phyloP scores from a whole-genome alignment of 2,113 vertebrate genomes.

The Thryonomys swinderianus region DNA sequence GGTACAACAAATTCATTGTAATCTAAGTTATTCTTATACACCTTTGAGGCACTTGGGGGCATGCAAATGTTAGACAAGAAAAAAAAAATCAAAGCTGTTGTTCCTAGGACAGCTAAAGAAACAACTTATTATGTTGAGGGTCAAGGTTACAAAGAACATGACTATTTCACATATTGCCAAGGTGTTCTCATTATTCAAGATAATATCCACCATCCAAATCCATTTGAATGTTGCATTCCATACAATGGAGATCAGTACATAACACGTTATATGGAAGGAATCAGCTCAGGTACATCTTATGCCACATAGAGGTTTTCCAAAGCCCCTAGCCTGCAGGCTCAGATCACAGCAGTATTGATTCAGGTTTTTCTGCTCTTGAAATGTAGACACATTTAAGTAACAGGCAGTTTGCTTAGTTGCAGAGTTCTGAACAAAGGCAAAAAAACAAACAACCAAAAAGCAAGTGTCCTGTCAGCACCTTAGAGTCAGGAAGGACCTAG shows the following conservation, averaged over 20 bases:
- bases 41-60: background rate
- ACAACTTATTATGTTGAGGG: background rate
- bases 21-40: background rate
- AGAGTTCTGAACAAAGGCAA: background rate
- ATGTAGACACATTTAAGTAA: conserved; percentile 36
- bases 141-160: background rate
- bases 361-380: conserved; percentile 32
- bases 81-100: background rate
- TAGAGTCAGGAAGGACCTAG: background rate
- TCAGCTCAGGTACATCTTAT: too few species aligned
- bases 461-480: background rate
- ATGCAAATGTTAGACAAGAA: background rate
- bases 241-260: fast-evolving
- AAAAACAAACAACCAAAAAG: conserved; percentile 31
- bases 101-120: background rate
- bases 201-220: background rate
- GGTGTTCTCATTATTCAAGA: background rate
- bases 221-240: too few species aligned
- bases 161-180: background rate
- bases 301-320: background rate
- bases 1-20: background rate
- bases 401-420: conserved; percentile 17
- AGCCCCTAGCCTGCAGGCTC: background rate
- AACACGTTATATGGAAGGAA: background rate
- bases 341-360: background rate